These are phyloP conservation scores for Himalopsyche tibetana DNA, from an alignment of 2,888 invertebrate species.

Conservation along the genomic window DNA sequence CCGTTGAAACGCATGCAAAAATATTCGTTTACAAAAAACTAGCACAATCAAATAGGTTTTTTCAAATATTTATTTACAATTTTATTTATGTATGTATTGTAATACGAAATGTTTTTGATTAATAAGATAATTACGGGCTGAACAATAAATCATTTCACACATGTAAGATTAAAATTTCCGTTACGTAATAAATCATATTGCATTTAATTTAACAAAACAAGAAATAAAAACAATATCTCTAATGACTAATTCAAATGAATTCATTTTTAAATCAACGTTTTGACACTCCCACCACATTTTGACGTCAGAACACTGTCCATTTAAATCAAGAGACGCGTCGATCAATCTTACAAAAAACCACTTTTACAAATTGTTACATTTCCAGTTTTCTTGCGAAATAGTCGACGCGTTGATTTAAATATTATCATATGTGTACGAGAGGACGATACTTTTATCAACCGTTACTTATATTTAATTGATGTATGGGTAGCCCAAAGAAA, in stretches of 20 bases:
- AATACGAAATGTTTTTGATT: no score
- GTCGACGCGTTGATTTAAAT: background rate
- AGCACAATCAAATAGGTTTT: no score
- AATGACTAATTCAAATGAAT: background rate
- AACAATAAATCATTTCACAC: no score
- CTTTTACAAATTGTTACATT: slow-evolving; percentile 12
- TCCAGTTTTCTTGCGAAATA: slow-evolving; percentile 9
- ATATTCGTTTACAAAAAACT: no score
- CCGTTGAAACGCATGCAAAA: no score
- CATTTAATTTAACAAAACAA: background rate
- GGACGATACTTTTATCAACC: background rate
- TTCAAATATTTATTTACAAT: no score
- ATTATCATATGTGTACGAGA: background rate
- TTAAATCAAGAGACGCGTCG: background rate
- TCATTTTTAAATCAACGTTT: background rate
- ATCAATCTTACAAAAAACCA: background rate
- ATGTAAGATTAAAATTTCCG: no score
- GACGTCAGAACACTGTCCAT: background rate
- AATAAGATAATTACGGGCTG: no score
- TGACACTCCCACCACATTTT: background rate
- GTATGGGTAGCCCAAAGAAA: background rate
- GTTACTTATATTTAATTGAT: background rate
- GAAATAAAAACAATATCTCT: background rate
- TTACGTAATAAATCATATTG: no score
- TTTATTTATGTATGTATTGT: no score